phyloP scores from a whole-genome alignment of 2,888 invertebrate species.

The Trichopoda pennipes region DNA sequence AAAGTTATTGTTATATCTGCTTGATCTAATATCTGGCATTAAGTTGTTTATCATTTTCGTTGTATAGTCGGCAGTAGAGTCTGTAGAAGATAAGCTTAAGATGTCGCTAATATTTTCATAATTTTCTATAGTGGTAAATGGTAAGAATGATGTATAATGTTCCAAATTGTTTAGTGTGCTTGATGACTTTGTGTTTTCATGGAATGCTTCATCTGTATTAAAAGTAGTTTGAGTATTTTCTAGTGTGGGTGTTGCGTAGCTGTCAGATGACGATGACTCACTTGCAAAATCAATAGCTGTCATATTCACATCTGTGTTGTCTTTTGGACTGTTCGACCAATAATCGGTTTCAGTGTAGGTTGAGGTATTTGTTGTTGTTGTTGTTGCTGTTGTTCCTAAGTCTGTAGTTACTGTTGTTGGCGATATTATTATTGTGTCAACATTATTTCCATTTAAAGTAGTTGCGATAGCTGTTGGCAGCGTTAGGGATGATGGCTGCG shows the following conservation, averaged over 20 bases:
- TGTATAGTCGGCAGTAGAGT: background rate
- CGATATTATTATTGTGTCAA: conserved; percentile 43
- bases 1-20: background rate
- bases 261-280: conserved; percentile 4
- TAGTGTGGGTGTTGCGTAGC: conserved; percentile 39
- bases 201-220: conserved; percentile 18
- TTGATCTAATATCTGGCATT: background rate
- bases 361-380: conserved; percentile 62
- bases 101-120: background rate
- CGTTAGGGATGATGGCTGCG: conserved; percentile 68
- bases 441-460: conserved; percentile 43
- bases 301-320: conserved; percentile 39
- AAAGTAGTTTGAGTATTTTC: conserved; percentile 10
- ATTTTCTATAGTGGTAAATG: background rate
- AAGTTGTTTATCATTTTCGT: background rate
- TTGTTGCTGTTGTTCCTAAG: conserved; percentile 61
- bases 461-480: conserved; percentile 54
- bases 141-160: background rate
- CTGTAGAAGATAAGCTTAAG: background rate
- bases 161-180: conserved; percentile 9
- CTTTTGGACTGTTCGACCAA: conserved; percentile 57
- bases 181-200: conserved; percentile 13
- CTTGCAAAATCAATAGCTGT: background rate
- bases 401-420: conserved; percentile 56
- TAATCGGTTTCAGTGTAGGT: conserved; percentile 47